These are phyloP conservation scores for Orthosia gothica DNA, from an alignment of 2,888 invertebrate species.

Conservation along the genomic window DNA sequence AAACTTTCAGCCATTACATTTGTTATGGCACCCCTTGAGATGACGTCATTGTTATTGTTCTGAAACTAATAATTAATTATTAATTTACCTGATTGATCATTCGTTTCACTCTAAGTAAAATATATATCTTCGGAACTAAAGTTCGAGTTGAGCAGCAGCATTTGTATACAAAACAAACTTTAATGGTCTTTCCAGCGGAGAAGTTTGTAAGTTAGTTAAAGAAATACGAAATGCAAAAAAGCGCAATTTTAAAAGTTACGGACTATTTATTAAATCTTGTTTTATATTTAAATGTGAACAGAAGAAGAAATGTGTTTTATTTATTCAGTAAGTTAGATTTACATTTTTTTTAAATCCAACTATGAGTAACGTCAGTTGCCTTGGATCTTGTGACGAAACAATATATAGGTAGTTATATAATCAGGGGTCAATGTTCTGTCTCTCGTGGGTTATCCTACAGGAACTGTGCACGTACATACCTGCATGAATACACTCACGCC, in stretches of 20 bases:
- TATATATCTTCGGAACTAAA: slow-evolving; percentile 13
- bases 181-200: slow-evolving; percentile 23
- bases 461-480: no score
- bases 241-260: neutral
- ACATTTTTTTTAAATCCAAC: no score
- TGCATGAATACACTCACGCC: no score
- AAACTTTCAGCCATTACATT: slow-evolving; percentile 1
- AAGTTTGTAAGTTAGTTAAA: slow-evolving; percentile 33
- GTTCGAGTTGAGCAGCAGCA: slow-evolving; percentile 23
- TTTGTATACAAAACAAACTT: slow-evolving; percentile 47
- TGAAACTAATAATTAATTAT: neutral
- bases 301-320: neutral
- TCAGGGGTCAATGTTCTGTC: no score
- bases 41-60: neutral
- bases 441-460: no score
- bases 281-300: neutral
- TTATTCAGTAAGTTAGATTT: neutral
- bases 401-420: no score
- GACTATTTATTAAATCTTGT: neutral
- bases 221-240: no score
- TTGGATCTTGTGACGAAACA: no score
- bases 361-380: no score
- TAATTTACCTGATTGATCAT: slow-evolving; percentile 13
- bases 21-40: neutral
- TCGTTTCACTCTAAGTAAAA: slow-evolving; percentile 30